Percentiles rank a stretch among this genome's conserved stretches.
These are phyloP conservation scores for Ditylenchus weischeri DNA, from an alignment of 2,888 invertebrate species.

Conservation along the genomic window DNA sequence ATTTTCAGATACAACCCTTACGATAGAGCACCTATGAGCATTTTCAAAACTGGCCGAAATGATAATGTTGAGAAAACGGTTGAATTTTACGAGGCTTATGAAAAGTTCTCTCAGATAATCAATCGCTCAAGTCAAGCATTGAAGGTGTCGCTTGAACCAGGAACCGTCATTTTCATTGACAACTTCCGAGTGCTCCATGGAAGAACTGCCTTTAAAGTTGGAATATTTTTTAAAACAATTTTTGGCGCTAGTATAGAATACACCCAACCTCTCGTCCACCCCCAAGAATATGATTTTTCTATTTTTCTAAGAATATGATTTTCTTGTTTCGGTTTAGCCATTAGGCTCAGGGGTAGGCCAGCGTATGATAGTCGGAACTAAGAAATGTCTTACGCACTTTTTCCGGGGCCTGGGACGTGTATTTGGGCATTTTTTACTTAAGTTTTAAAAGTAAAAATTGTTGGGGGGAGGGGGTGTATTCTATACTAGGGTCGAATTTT, in stretches of 20 bases:
- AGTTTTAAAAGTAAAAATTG: no score
- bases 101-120: conserved; percentile 43
- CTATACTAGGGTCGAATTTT: not conserved
- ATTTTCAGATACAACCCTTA: conserved; percentile 70
- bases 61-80: conserved; percentile 29
- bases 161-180: conserved; percentile 72
- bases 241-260: no score
- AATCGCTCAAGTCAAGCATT: conserved; percentile 37
- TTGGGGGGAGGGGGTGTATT: not conserved
- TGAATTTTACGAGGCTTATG: conserved; percentile 50
- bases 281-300: no score
- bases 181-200: conserved; percentile 79
- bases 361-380: no score
- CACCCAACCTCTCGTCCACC: no score
- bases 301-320: no score
- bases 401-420: no score
- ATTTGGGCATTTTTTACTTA: no score
- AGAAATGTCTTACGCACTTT: no score
- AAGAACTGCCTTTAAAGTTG: conserved; percentile 66
- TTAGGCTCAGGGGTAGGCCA: no score
- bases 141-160: conserved; percentile 64
- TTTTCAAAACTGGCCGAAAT: conserved; percentile 21
- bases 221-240: no score
- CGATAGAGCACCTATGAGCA: conserved; percentile 69
- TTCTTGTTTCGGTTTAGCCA: no score